phyloP scores from a whole-genome alignment of 2,113 vertebrate species.

The Zeus faber region DNA sequence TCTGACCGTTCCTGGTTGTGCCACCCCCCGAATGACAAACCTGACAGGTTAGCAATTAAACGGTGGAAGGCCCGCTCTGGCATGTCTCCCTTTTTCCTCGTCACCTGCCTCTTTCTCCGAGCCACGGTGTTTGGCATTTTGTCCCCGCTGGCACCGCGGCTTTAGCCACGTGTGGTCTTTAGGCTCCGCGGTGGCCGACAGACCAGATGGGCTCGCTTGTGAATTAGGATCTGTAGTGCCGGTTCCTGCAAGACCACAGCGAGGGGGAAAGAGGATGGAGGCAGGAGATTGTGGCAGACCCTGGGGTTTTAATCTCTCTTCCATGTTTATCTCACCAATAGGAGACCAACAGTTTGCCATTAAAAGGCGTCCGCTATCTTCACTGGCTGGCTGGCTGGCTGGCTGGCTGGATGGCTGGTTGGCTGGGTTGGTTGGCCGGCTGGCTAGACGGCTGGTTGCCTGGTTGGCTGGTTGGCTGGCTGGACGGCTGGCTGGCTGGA shows the following conservation, averaged over 20 bases:
- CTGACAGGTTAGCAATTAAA: conserved; percentile 49
- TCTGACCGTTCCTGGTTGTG: conserved; percentile 7
- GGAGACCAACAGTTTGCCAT: conserved; percentile 69
- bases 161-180: conserved; percentile 4
- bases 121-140: no score
- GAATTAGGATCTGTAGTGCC: background rate
- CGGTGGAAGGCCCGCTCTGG: conserved; percentile 1
- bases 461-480: no score
- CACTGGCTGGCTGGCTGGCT: conserved; percentile 54
- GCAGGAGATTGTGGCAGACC: conserved; percentile 65
- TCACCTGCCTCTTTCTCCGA: conserved; percentile 27
- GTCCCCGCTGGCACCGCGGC: conserved; percentile 21
- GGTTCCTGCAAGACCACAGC: background rate
- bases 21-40: conserved; percentile 22
- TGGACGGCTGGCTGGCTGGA: no score
- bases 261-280: conserved; percentile 5
- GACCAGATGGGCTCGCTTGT: conserved; percentile 33
- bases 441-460: no score
- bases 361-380: conserved; percentile 71
- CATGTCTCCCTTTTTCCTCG: conserved; percentile 15
- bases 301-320: conserved; percentile 70
- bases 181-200: conserved; percentile 4
- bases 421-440: no score
- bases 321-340: conserved; percentile 70
- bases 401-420: no score